Conservation (phyloP, 1,140 invertebrate genomes). For the Glossosoma conforme region DNA sequence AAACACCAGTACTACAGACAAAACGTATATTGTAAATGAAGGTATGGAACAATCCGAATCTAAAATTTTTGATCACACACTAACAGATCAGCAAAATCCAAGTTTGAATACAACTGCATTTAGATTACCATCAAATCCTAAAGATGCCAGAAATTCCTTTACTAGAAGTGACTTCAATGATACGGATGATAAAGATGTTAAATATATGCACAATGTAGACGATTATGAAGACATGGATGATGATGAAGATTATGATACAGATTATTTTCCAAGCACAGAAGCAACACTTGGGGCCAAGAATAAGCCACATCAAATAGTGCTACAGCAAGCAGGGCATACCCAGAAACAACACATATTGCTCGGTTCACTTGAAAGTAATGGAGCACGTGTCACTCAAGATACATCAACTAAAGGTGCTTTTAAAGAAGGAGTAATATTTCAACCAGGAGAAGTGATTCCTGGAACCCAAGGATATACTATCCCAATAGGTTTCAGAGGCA, state of each 20-base stretch:
- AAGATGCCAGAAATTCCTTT: constrained; percentile 6
- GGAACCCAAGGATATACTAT: constrained; percentile 60
- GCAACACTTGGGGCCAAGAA: constrained; percentile 41
- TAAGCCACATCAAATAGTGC: constrained; percentile 30
- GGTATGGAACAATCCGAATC: constrained; percentile 23
- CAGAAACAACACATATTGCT: constrained; percentile 52
- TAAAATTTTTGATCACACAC: constrained; percentile 33
- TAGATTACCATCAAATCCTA: constrained; percentile 20
- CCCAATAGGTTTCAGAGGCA: constrained; percentile 61
- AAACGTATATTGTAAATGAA: constrained; percentile 9
- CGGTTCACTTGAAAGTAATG: constrained; percentile 48
- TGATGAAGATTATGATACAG: constrained; percentile 51
- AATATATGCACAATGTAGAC: constrained; percentile 37
- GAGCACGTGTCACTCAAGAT: constrained; percentile 49
- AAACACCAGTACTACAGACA: constrained; percentile 33
- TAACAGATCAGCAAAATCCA: constrained; percentile 34
- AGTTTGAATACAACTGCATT: no score
- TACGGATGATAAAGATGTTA: constrained; percentile 32
- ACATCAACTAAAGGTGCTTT: constrained; percentile 39
- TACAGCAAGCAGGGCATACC: constrained; percentile 42
- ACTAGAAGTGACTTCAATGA: constrained; percentile 12
- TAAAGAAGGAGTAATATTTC: constrained; percentile 51
- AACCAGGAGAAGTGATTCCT: constrained; percentile 58
- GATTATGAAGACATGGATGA: constrained; percentile 48
- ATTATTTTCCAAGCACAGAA: constrained; percentile 40